A percentile compares a stretch with the other conserved stretches of the same genome.
Conservation (phyloP, 30 jellyfish, hydroid and myxozoan species). For the Nemopilema nomurai region DNA sequence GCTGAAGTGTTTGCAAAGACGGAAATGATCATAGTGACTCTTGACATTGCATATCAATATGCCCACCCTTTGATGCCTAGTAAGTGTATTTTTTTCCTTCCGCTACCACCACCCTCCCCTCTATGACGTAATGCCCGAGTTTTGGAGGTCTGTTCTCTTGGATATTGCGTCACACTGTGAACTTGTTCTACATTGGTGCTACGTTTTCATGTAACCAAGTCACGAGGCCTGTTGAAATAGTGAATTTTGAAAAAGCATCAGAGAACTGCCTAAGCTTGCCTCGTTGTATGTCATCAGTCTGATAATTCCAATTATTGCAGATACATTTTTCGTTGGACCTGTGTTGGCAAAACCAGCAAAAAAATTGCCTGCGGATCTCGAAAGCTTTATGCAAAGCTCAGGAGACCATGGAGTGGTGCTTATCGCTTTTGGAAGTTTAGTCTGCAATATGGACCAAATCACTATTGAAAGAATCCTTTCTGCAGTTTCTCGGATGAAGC, state of each 20-base stretch:
- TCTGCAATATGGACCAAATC: constrained; percentile 7
- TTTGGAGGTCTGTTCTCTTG: neutral
- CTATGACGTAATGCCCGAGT: neutral
- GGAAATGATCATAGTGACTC: constrained; percentile 28
- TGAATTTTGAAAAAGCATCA: neutral
- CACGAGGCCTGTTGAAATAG: neutral
- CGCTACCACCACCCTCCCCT: neutral
- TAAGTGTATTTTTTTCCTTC: neutral
- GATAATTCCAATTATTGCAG: neutral
- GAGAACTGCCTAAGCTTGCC: no score
- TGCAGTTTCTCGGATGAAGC: constrained; percentile 14
- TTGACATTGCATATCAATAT: constrained; percentile 45
- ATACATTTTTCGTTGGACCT: constrained; percentile 21
- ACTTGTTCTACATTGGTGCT: no score
- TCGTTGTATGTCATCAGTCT: neutral
- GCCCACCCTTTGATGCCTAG: constrained; percentile 67
- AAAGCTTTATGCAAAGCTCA: constrained; percentile 55
- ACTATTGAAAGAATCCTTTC: constrained; percentile 2
- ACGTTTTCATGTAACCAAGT: neutral
- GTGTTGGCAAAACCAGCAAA: constrained; percentile 11
- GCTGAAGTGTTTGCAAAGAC: constrained; percentile 16
- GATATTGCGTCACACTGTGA: no score
- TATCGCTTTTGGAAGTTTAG: constrained; percentile 44
- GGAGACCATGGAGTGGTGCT: constrained; percentile 64
- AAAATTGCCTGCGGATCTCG: constrained; percentile 22